phyloP scores from a whole-genome alignment of 2,888 invertebrate species.

The Branchipolynoe longqiensis region DNA sequence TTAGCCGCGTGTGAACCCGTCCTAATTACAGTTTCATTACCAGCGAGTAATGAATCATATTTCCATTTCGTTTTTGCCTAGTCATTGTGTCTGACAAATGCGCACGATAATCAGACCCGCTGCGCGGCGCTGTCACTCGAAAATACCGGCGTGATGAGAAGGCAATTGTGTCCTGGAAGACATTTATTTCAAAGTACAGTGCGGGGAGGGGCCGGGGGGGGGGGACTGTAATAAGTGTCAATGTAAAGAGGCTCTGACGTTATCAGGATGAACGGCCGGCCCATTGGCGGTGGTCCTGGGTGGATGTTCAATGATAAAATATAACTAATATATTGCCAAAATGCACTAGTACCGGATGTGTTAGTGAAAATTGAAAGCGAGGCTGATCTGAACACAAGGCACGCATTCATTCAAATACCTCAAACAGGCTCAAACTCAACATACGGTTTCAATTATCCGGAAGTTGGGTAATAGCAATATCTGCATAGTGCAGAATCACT shows the following conservation, averaged over 20 bases:
- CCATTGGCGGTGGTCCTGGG: background rate
- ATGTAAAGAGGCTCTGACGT: no score
- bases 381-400: no score
- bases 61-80: conserved; percentile 44
- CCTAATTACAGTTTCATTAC: conserved; percentile 57
- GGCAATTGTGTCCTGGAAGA: conserved; percentile 23
- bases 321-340: no score
- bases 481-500: no score
- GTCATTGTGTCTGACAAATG: conserved; percentile 55
- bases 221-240: background rate
- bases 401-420: no score
- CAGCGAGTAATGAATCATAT: conserved; percentile 53
- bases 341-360: no score
- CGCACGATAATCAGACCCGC: conserved; percentile 46
- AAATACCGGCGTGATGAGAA: conserved; percentile 36
- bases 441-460: no score
- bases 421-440: no score
- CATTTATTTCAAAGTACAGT: conserved; percentile 28
- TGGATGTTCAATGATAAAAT: background rate
- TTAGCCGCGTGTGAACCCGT: conserved; percentile 46
- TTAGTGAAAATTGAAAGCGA: no score
- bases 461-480: no score
- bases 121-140: conserved; percentile 12
- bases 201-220: background rate
- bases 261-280: conserved; percentile 15